A percentile compares a stretch with the other conserved stretches of the same genome.
Conservation (phyloP, 2,113 vertebrate genomes). For the Chinchilla lanigera region DNA sequence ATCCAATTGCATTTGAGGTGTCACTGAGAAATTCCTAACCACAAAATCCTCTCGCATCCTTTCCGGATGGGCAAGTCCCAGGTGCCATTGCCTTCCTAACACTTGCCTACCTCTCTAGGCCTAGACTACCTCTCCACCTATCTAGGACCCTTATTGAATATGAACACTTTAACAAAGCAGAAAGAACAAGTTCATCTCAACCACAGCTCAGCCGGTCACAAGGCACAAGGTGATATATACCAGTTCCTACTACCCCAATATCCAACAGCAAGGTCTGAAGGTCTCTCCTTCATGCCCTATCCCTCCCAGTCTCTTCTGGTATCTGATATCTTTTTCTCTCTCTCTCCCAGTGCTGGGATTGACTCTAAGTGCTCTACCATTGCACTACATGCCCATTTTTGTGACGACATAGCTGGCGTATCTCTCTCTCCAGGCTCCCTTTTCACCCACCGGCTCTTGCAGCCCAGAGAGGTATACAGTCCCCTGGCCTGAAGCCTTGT, state of each 20-base stretch:
- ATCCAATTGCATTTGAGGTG: not conserved
- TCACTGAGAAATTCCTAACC: constrained; percentile 15
- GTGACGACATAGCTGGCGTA: not conserved
- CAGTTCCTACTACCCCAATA: not conserved
- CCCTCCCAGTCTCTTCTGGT: constrained; percentile 16
- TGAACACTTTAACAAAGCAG: not conserved
- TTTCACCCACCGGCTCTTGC: not conserved
- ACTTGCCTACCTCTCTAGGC: not conserved
- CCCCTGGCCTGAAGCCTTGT: not conserved
- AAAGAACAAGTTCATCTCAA: not conserved
- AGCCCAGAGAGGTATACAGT: not conserved
- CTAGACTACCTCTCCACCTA: not conserved
- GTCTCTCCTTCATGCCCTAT: not conserved
- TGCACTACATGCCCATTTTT: not conserved
- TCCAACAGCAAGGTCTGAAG: not conserved
- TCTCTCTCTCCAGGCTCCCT: not conserved
- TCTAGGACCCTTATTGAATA: not conserved
- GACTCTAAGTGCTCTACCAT: not conserved
- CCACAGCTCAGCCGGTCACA: not conserved
- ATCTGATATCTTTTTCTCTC: not conserved
- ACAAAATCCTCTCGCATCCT: not conserved
- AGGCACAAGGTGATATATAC: not conserved
- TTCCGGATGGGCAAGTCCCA: constrained; percentile 18
- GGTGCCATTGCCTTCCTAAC: not conserved
- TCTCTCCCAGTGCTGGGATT: not conserved